These are phyloP conservation scores for Oncorhynchus clarkii DNA, from an alignment of 2,113 vertebrate genomes.

Conservation along the genomic window DNA sequence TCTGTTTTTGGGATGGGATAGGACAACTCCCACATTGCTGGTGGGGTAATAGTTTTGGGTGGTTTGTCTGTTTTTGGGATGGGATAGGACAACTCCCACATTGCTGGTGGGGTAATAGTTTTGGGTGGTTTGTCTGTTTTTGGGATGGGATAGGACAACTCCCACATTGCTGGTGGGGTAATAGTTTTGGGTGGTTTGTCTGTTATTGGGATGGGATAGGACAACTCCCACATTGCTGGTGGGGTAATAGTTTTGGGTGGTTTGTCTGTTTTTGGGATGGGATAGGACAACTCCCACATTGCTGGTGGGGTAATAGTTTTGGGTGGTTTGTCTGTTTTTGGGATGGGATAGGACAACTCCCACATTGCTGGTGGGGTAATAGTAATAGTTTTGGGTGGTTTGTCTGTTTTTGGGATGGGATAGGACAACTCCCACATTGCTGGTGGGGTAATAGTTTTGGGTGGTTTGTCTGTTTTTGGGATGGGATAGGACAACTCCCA, in stretches of 20 bases:
- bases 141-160: neutral
- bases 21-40: neutral
- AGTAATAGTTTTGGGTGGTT: no score
- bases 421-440: neutral
- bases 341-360: no score
- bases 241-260: no score
- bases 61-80: neutral
- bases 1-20: neutral
- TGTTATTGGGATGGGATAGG: neutral
- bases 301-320: no score
- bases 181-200: no score
- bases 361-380: no score
- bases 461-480: neutral
- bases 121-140: no score
- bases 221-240: neutral
- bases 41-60: neutral
- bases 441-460: neutral
- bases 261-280: no score
- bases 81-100: neutral
- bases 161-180: neutral
- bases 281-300: no score
- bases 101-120: neutral
- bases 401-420: neutral
- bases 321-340: no score
- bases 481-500: neutral